Conservation (phyloP, 2,888 invertebrate genomes). For the Flexamia atlantica region DNA sequence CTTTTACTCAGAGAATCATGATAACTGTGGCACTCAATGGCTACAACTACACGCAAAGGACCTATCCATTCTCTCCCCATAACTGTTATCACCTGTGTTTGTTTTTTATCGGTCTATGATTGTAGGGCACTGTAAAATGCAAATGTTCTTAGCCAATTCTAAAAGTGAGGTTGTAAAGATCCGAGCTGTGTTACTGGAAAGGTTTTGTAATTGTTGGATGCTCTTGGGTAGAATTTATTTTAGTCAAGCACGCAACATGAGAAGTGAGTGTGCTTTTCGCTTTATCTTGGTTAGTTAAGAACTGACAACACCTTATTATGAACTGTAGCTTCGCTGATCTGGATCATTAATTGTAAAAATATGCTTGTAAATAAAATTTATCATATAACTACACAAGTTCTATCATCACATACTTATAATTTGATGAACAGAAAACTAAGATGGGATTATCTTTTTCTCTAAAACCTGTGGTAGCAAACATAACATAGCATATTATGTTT, state of each 20-base stretch:
- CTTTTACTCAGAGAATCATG: not conserved
- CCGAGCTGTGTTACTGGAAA: not conserved
- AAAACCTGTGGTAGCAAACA: too few species aligned
- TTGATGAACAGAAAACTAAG: too few species aligned
- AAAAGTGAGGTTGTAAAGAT: slow-evolving; percentile 17
- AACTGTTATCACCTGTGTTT: not conserved
- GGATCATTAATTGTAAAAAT: too few species aligned
- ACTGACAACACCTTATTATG: slow-evolving; percentile 6
- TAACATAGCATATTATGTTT: too few species aligned
- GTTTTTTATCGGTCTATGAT: slow-evolving; percentile 29
- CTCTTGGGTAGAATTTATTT: not conserved
- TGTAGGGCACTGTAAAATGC: slow-evolving; percentile 3
- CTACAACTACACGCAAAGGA: not conserved
- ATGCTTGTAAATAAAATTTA: too few species aligned
- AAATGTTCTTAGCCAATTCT: slow-evolving; percentile 18
- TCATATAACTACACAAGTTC: too few species aligned
- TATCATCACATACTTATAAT: too few species aligned
- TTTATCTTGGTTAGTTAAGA: not conserved
- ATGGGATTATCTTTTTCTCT: too few species aligned
- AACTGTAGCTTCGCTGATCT: not conserved
- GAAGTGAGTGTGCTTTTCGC: not conserved
- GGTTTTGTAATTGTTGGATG: slow-evolving; percentile 34
- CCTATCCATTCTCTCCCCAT: not conserved
- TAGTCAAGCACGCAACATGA: not conserved
- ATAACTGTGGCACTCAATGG: not conserved